These are phyloP conservation scores for Parazoanthus darwini DNA, from an alignment of 92 coral and sea anemone genomes.

Conservation along the genomic window DNA sequence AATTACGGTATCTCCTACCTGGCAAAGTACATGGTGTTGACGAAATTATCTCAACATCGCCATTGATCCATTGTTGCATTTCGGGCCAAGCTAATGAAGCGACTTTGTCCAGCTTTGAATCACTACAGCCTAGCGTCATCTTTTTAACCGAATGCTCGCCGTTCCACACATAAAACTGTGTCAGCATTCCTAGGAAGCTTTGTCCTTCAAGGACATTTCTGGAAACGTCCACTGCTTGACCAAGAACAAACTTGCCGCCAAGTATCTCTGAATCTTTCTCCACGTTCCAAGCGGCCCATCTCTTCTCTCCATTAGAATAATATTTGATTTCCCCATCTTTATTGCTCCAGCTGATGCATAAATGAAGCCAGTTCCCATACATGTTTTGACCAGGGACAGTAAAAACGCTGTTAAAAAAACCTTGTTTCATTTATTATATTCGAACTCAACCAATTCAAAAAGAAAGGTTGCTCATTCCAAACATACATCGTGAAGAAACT, in stretches of 20 bases:
- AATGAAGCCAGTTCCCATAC: not conserved
- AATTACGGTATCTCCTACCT: not conserved
- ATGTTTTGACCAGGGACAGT: not conserved
- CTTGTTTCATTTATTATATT: not conserved
- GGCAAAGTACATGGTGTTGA: not conserved
- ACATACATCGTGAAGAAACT: no score
- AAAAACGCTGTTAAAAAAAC: not conserved
- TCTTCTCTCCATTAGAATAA: not conserved
- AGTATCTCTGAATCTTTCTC: not conserved
- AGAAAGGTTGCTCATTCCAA: no score
- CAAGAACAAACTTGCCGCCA: not conserved
- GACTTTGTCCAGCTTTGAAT: not conserved
- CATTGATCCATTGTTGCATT: conserved; percentile 15
- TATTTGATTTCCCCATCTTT: not conserved
- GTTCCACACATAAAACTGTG: not conserved
- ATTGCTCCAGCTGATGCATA: not conserved
- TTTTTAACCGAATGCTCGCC: not conserved
- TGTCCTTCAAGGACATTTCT: not conserved
- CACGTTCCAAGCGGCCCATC: not conserved
- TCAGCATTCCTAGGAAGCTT: conserved; percentile 1
- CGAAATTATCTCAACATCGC: conserved; percentile 2
- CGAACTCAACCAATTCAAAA: no score
- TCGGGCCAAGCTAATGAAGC: conserved; percentile 12
- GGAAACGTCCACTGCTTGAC: not conserved
- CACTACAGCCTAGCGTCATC: not conserved